These are phyloP conservation scores for Aspidapion aeneum DNA, from an alignment of 2,888 invertebrate species.

Conservation along the genomic window DNA sequence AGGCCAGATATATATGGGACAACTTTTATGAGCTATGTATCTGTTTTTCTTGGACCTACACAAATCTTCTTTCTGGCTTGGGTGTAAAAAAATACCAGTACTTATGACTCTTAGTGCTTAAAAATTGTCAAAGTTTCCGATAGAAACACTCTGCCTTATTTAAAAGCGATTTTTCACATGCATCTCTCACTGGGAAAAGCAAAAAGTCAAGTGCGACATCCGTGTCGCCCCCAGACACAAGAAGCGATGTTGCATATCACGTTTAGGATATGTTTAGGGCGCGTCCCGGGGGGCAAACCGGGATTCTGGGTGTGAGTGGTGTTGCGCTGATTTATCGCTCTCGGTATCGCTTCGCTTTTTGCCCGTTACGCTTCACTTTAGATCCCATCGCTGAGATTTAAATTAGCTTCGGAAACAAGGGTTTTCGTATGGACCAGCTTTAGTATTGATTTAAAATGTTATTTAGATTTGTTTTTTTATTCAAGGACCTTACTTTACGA, in stretches of 20 bases:
- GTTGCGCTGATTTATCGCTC: neutral
- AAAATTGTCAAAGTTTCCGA: no score
- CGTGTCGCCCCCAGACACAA: neutral
- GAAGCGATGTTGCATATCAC: neutral
- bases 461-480: no score
- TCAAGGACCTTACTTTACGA: no score
- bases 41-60: no score
- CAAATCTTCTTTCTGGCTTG: no score
- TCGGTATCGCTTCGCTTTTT: neutral
- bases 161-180: no score
- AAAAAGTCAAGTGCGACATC: neutral
- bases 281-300: neutral
- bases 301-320: neutral
- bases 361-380: neutral
- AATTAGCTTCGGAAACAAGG: neutral
- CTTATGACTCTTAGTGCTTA: no score
- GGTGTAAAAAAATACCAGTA: no score
- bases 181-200: neutral
- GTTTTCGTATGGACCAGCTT: neutral
- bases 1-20: no score
- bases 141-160: no score
- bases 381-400: neutral
- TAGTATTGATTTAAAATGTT: no score
- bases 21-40: no score
- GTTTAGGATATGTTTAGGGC: neutral